phyloP scores from a whole-genome alignment of 2,888 invertebrate genomes.

The Xanthia icteritia region DNA sequence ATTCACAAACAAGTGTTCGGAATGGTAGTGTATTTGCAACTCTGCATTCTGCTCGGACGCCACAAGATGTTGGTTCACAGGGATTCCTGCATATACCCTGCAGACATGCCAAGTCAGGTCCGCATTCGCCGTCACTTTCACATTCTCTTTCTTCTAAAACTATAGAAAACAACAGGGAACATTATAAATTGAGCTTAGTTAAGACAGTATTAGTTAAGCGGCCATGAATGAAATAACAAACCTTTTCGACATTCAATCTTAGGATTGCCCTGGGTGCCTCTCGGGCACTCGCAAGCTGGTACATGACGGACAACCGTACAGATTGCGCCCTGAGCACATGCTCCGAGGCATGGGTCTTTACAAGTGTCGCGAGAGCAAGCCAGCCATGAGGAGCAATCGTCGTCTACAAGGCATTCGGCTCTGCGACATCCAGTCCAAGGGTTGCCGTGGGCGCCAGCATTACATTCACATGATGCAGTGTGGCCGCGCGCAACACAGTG shows the following conservation, averaged over 20 bases:
- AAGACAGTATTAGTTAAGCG: neutral
- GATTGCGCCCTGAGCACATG: slow-evolving; percentile 94
- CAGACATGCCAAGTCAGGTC: slow-evolving; percentile 96
- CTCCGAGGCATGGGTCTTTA: slow-evolving; percentile 95
- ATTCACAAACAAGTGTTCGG: slow-evolving; percentile 96
- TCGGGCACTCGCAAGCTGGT: slow-evolving; percentile 95
- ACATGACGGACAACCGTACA: slow-evolving; percentile 94
- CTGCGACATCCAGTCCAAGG: slow-evolving; percentile 94
- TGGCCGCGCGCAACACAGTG: slow-evolving; percentile 95
- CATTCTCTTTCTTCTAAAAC: slow-evolving; percentile 92
- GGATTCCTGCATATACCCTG: slow-evolving; percentile 95
- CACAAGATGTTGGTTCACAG: slow-evolving; percentile 95
- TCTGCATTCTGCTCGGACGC: slow-evolving; percentile 94
- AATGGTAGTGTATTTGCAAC: slow-evolving; percentile 96
- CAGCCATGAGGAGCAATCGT: slow-evolving; percentile 94
- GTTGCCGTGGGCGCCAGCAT: slow-evolving; percentile 94
- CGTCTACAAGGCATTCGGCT: slow-evolving; percentile 94
- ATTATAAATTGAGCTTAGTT: neutral
- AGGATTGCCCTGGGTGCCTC: slow-evolving; percentile 95
- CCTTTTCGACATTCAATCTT: slow-evolving; percentile 92
- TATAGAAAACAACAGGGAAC: slow-evolving; percentile 62
- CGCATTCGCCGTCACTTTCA: slow-evolving; percentile 95
- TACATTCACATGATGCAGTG: slow-evolving; percentile 94
- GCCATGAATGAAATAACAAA: slow-evolving; percentile 66
- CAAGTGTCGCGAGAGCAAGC: slow-evolving; percentile 95